Evolutionary conservation across 2,113 vertebrate genomes (phyloP), one percentile per base, ranked within the genome.

Genomic region (Apistogramma diplotaenia): DNA sequence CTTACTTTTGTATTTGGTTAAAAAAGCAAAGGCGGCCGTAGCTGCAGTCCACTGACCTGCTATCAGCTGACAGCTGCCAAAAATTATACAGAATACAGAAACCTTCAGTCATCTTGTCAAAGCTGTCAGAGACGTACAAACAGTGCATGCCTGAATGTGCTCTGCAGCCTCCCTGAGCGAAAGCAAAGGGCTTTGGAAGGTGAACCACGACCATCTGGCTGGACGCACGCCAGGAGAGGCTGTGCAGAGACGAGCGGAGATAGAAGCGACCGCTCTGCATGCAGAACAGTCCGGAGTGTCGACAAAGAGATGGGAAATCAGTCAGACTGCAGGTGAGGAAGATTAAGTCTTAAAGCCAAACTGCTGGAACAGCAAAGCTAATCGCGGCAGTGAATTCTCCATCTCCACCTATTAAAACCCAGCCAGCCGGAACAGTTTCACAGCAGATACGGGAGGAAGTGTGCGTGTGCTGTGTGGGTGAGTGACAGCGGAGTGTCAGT

Each of bases 351-450:
- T 87, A 54, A 86, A 83, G 56, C 27, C 56, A 79, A 91, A 89
- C 73, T 85, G 89, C 82, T 70, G 82, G 77, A 89, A 79, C 79
- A 79, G 89, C 89, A 84, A 76, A 87, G 89, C 87, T 89, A 78
- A 92, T 91, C 29, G 33, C 12, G 6, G 84, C 74, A 18, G 67
- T 74, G 78, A 84, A 85, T 89, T 80, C 65, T 82, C 81, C 13
- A 57, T 76, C 72, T 51, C 3, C 78, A 37, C 71, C 74, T 53
- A 65, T 86, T 86, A 76, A 84, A 90, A 81, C 13, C 23, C 85
- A 65, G 60, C 35, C 43, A 33, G 67, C 35, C 8, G 23, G 76
- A 90, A 85, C 60, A 49, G 60, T 60, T 54, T 7, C 3, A 75
- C 74, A 51, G 74, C 70, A 25, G 73, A 59, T 60, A 51, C 5